A percentile compares a stretch with the other conserved stretches of the same genome.
Conservation (phyloP, 92 coral and sea anemone genomes). For the Epizoanthus illoricatus region DNA sequence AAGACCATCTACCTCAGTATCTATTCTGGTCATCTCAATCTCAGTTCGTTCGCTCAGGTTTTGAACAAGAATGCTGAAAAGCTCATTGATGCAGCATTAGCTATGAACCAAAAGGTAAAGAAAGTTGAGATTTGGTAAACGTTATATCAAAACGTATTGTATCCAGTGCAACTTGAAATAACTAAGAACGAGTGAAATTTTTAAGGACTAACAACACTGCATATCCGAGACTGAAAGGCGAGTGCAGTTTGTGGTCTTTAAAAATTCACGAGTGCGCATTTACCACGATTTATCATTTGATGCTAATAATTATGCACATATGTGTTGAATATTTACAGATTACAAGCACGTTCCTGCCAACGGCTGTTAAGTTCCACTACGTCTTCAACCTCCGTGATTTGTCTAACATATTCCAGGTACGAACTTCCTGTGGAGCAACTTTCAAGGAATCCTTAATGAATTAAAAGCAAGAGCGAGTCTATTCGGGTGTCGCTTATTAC, state of each 20-base stretch:
- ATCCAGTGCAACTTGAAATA: background rate
- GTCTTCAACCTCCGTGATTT: conserved; percentile 97
- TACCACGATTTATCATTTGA: no score
- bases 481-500: background rate
- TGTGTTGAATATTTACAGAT: conserved; percentile 50
- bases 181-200: background rate
- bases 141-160: no score
- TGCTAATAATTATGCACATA: no score
- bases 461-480: background rate
- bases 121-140: no score
- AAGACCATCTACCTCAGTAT: conserved; percentile 96
- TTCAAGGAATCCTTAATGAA: background rate
- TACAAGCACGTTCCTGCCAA: conserved; percentile 94
- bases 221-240: no score
- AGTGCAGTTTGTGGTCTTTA: no score
- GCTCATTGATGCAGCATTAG: conserved; percentile 88
- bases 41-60: conserved; percentile 56
- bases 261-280: background rate
- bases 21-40: conserved; percentile 83
- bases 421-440: background rate
- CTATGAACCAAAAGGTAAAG: conserved; percentile 93
- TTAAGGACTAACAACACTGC: background rate
- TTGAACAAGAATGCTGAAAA: conserved; percentile 79
- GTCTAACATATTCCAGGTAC: conserved; percentile 98
- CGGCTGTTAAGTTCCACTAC: conserved; percentile 98